A percentile compares a stretch with the other conserved stretches of the same genome.
These are phyloP conservation scores for Trichogramma pretiosum DNA, from an alignment of 1,140 invertebrate species.

Conservation along the genomic window DNA sequence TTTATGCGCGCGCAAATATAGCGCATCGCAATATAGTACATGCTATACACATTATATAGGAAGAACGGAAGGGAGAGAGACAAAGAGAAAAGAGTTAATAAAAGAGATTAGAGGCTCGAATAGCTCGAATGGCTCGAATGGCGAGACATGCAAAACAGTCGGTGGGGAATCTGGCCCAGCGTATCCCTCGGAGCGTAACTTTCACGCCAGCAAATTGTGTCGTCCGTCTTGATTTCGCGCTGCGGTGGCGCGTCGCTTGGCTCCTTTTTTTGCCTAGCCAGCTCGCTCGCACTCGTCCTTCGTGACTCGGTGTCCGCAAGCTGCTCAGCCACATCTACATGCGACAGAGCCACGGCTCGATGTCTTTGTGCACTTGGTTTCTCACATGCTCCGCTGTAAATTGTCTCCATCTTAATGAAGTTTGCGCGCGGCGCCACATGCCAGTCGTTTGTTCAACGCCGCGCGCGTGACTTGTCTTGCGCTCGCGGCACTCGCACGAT, in stretches of 20 bases:
- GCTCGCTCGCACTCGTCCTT: background rate
- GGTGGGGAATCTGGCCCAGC: background rate
- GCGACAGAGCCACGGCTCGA: no score
- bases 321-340: no score
- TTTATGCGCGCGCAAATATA: no score
- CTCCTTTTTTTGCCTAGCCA: background rate
- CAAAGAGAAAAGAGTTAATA: no score
- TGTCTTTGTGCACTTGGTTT: background rate
- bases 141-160: slow-evolving; percentile 4
- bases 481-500: no score
- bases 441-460: slow-evolving; percentile 12
- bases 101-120: no score
- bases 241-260: background rate
- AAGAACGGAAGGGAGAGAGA: no score
- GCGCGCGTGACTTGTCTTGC: slow-evolving; percentile 1
- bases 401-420: background rate
- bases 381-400: background rate
- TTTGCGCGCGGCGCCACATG: background rate
- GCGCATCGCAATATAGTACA: no score
- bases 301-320: background rate
- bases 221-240: slow-evolving; percentile 10
- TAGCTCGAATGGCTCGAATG: background rate
- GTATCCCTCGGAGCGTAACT: slow-evolving; percentile 1
- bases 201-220: slow-evolving; percentile 9
- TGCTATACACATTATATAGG: no score